These are phyloP conservation scores for Cepaea nemoralis DNA, from an alignment of 1,140 invertebrate species.

Conservation along the genomic window DNA sequence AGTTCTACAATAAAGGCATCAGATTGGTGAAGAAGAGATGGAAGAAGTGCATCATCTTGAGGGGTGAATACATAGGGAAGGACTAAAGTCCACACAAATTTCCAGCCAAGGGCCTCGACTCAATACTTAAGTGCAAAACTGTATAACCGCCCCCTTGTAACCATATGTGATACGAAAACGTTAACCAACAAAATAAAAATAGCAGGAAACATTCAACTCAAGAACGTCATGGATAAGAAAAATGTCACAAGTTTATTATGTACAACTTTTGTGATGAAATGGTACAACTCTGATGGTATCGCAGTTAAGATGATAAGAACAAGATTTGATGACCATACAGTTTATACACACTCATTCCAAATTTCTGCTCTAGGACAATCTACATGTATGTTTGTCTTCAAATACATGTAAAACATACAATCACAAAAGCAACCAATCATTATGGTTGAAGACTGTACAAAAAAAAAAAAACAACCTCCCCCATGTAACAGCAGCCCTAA, in stretches of 20 bases:
- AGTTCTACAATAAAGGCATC: too few relatives aligned
- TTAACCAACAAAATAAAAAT: background rate
- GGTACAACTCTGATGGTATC: constrained; percentile 20
- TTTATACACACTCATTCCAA: background rate
- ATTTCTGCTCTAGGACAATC: background rate
- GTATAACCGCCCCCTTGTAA: too few relatives aligned
- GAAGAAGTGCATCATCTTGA: too few relatives aligned
- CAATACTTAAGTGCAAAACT: too few relatives aligned
- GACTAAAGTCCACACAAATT: too few relatives aligned
- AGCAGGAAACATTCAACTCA: too few relatives aligned
- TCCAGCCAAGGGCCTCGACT: too few relatives aligned
- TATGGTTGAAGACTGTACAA: background rate
- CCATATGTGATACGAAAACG: background rate
- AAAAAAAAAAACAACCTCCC: too few relatives aligned
- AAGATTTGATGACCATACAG: background rate
- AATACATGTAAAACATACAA: background rate
- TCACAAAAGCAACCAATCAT: background rate
- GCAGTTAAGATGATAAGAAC: background rate
- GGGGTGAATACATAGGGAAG: too few relatives aligned
- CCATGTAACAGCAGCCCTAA: background rate
- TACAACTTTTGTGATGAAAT: constrained; percentile 18
- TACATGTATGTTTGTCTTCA: background rate
- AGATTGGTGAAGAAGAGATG: too few relatives aligned
- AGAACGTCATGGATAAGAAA: constrained; percentile 3
- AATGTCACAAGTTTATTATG: constrained; percentile 34